Evolutionary conservation across 2,113 vertebrate genomes (phyloP), one percentile per base, ranked within the genome.

Genomic region (Struthidea cinerea): DNA sequence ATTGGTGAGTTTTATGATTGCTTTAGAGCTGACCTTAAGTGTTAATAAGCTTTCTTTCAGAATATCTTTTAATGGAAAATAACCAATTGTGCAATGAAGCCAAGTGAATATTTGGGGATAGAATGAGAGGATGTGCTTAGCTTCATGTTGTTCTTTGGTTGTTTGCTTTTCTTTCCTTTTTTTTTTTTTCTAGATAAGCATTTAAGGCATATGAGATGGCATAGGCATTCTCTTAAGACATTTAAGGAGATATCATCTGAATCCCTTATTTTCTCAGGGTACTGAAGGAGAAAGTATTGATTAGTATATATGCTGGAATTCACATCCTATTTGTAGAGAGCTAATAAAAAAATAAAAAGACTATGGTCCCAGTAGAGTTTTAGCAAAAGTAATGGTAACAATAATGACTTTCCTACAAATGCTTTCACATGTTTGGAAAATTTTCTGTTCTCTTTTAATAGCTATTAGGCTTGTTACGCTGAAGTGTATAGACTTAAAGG

Each of bases 231-330:
- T 94, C 70, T 86, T 87, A 49, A 96, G 94, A 81, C 93, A 91
- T 96, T 96, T 96, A 96, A 93, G 71, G 74, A 94, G 78, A 60
- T 81, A 84, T 94, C 89, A 92, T 95, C 96, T 96, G 81, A 96
- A 97, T 94, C 70, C 73, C 80, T 96, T 96, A 96, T 97, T 97
- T 97, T 96, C 95, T 96, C 71, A 89, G 87, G 60, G 90, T 97
- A 88, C 94, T 97, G 93, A 97, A 96, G 96, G 90, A 97, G 97
- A 98, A 97, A 97, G 95, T 97, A 96, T 95, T 96, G 96, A 97
- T 98, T 97, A 90, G 73, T 49, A 17, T 85, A 97, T 90, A 69
- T 87, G 81, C 74, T 92, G 65, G 94, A 96, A 97, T 93, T 94
- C 61, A 85, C 67, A 93, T 94, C 79, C 52, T 88, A 90, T 96